Base-by-base conservation (phyloP, 2,797 vertebrate species). In the Discoglossus pictus region DNA sequence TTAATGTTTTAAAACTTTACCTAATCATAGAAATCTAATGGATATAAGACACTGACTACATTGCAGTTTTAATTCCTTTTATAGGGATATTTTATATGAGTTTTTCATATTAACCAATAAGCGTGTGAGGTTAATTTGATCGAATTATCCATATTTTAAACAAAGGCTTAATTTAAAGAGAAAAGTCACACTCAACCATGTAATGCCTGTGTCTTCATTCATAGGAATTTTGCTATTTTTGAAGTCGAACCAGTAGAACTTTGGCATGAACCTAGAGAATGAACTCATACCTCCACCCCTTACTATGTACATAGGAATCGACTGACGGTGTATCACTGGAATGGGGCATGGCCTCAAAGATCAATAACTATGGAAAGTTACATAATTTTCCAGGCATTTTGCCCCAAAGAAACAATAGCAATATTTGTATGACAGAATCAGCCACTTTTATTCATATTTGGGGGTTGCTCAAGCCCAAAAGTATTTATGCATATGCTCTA, bases 241-340 rank as follows among this genome's bases (percentile, higher is more conserved):
- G 27, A 4, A 31, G 27, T 31, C 27, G 4, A 4, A 4, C 27
- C 27, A 31, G 27, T 4, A 31, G 5, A 21, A n/a, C 7, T 47
- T 25, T 61, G 17, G 16, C 25, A 61, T n/a, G 46, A 27, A 11
- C 58, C 46, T 3, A 47, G 18, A 15, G 18, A 23, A 36, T 61
- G 21, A 50, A 25, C 11, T 50, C 46, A 50, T 27, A 50, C 27
- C 31, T 18, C 40, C 16, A 17, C 18, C 58, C 12, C 8, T 13
- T 36, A 61, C 58, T 40, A 44, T 44, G 25, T 61, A 35, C 44
- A 21, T 2, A 1, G 20, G 36, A 47, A 12, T 47, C 47, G 43
- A 11, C 17, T 23, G 3, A 34, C 35, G n/a, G 12, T 23, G 39
- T n/a, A n/a, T 34, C 11, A 44, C 16, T 46, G 13, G 13, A 47